Evolutionary conservation across 1,140 invertebrate genomes (phyloP), one percentile per base, ranked within the genome.

Genomic region (Drosophila takahashii): DNA sequence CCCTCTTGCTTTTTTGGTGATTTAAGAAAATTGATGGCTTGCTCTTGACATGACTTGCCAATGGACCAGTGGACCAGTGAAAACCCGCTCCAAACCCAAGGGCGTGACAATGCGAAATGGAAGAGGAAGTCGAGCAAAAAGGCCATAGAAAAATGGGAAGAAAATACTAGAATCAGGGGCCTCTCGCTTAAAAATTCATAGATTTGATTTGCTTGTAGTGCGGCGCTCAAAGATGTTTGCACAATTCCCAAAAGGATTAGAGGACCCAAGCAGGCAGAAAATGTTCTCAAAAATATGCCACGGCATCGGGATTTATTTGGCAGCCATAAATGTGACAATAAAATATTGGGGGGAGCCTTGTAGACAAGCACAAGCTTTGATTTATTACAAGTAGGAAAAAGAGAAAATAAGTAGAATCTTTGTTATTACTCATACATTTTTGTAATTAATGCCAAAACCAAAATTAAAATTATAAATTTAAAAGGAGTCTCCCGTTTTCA

Each of bases 21-120:
- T 83, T 87, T 87, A 77, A 69, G 66, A 79, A 73, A 87, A 89
- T 89, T 89, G 79, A 87, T 87, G 84, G 77, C 79, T 79, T 71
- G 64, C 79, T 73, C 53, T 77, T 65, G 65, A 50, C 73, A 70
- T 77, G 75, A 77, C 73, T 77, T 62, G 72, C 72, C 71, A 52
- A 45, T 44, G 41, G 70, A 48, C 34, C 66, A 57, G 6, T 44
- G 51, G 27, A 9, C 26, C 22, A 22, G 22, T 22, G 10, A 26
- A 13, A 26, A 18, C 11, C 34, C n/a, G 11, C 29, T 13, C 22
- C 34, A 0, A 18, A 8, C 34, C 13, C 34, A 22, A 27, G 22
- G 29, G 64, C 67, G 51, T 77, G 73, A 77, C 73, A 77, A 57
- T 61, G 73, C 64, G 13, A 77, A 73, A 51, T 36, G 10, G 15